Conservation (phyloP, 30 jellyfish, hydroid and myxozoan species). For the Catostylus mosaicus region DNA sequence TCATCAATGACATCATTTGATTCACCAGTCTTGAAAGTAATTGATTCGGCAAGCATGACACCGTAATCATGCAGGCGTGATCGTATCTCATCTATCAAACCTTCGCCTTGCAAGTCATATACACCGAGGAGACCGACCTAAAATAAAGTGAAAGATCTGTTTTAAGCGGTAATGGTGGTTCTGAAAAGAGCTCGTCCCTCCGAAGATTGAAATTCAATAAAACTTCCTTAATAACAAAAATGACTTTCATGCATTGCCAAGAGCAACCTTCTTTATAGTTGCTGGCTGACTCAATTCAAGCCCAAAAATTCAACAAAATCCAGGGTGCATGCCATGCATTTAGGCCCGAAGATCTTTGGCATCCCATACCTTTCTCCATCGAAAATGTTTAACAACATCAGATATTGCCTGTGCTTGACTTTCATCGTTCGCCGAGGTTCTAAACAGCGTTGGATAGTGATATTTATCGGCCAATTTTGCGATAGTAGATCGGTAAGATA, state of each 20-base stretch:
- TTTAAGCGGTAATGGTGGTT: no score
- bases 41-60: slow-evolving; percentile 69
- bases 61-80: slow-evolving; percentile 70
- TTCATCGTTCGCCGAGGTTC: slow-evolving; percentile 76
- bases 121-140: slow-evolving; percentile 85
- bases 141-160: neutral
- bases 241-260: no score
- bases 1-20: slow-evolving; percentile 63
- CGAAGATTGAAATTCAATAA: no score
- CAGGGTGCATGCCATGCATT: no score
- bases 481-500: slow-evolving; percentile 86
- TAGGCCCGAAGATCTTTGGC: no score
- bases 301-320: no score
- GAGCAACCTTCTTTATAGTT: no score
- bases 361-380: slow-evolving; percentile 95
- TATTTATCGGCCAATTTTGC: slow-evolving; percentile 45
- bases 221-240: no score
- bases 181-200: no score
- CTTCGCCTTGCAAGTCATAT: slow-evolving; percentile 78
- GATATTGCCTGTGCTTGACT: slow-evolving; percentile 93
- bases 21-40: slow-evolving; percentile 57
- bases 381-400: slow-evolving; percentile 82
- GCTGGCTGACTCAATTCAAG: no score
- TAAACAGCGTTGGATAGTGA: slow-evolving; percentile 68
- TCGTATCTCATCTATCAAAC: slow-evolving; percentile 59